Base-by-base conservation (phyloP, 1,140 invertebrate species). In the Dinoponera quadriceps region DNA sequence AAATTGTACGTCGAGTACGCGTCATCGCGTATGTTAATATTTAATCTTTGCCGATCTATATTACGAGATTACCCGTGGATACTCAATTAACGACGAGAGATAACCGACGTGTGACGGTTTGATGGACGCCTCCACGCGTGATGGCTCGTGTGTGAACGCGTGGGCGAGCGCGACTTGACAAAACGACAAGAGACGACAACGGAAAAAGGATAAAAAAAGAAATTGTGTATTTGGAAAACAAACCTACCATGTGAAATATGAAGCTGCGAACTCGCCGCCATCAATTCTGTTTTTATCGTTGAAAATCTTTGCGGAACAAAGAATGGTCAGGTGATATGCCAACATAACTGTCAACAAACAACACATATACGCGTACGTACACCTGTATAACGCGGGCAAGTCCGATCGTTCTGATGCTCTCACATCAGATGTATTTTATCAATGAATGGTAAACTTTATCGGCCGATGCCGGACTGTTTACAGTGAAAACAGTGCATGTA, bases 401-500 rank as follows among this genome's bases (percentile, higher is more conserved):
- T 14, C 38, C 69, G 69, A 62, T 82, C 44, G 59, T n/a, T n/a
- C n/a, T n/a, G n/a, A n/a, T 74, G 16, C 59, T 60, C 20, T 33
- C 27, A 54, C 57, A 54, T 73, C 44, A 74, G 38, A 82, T 74
- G 74, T 74, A 82, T 82, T 82, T 82, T 82, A 82, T 82, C 78
- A 74, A 74, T 74, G 69, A 82, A 82, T 82, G 78, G 71, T 74
- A 82, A 82, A 82, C 78, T 82, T 82, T 82, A 82, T 74, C 57
- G 71, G 29, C n/a, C 71, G 54, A 59, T 73, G 29, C n/a, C 29
- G 78, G 27, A 62, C 69, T 82, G 69, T 82, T 82, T 82, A 63
- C 69, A 82, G 11, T 49, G 78, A 74, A 82, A 82, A 82, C 69
- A 82, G 20, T 62, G 44, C 69, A 82, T 74, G 69, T 82, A 74